Conservation (phyloP, 2,113 vertebrate species). For the Dicrurus megarhynchus region DNA sequence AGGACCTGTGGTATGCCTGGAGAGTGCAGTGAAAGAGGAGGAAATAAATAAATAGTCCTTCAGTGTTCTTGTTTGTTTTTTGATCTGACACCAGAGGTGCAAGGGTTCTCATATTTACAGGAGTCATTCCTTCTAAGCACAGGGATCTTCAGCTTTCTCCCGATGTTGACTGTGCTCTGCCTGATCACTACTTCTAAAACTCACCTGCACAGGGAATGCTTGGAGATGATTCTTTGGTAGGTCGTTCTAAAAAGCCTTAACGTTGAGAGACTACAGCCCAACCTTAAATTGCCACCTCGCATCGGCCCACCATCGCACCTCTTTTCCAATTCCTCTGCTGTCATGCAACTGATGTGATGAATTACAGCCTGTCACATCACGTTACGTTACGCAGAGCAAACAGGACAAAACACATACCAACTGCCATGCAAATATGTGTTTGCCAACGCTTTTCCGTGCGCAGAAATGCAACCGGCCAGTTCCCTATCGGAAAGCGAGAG, state of each 20-base stretch:
- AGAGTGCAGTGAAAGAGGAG: not conserved
- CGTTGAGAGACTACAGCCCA: not conserved
- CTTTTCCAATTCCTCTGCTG: constrained; percentile 39
- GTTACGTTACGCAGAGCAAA: constrained; percentile 58
- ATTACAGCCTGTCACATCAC: constrained; percentile 68
- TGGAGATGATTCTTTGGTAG: not conserved
- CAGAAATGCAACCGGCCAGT: not conserved
- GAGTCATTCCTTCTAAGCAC: not conserved
- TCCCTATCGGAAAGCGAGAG: not conserved
- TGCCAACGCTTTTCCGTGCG: constrained; percentile 22
- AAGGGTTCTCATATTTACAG: not conserved
- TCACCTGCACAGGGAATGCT: not conserved
- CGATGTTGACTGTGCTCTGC: too few species aligned
- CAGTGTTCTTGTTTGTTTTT: not conserved
- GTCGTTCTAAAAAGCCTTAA: not conserved
- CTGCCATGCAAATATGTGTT: constrained; percentile 66
- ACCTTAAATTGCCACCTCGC: not conserved
- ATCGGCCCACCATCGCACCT: not conserved
- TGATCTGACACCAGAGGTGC: not conserved
- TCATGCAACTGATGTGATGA: constrained; percentile 43
- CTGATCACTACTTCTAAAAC: not conserved
- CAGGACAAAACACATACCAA: constrained; percentile 72
- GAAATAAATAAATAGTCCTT: not conserved
- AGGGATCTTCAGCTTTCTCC: not conserved
- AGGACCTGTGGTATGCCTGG: not conserved